Base-by-base conservation (phyloP, 2,797 vertebrate species). In the Tokudaia muenninki region DNA sequence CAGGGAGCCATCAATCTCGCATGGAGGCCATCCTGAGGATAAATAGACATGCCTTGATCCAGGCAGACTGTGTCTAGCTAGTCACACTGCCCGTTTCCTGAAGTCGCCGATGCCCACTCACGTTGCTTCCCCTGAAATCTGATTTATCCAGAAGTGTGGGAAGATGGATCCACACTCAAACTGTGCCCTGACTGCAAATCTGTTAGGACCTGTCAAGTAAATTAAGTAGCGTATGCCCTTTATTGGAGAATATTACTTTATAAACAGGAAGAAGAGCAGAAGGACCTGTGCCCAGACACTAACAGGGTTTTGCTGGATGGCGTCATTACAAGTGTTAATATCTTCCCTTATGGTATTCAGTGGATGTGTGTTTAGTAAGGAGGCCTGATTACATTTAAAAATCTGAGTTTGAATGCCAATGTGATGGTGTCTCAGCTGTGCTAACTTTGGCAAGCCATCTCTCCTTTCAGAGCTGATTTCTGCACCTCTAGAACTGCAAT, bases 391-490 rank as follows among this genome's bases (percentile, higher is more conserved):
- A 44, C 91, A 93, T 94, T 91, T 96, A 87, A 92, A 94, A 95
- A 86, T 86, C 55, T 47, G 67, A 94, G 74, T 94, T 31, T 82
- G 75, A 84, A 55, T n/a, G 88, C 90, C 93, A 95, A 3, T 29
- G 63, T 26, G 86, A 57, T 83, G 0, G 2, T 37, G 34, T 83
- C 86, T 96, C 92, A 89, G 90, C 93, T 83, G 87, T 41, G 65
- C 70, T 88, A 21, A 95, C 90, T 92, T 95, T 95, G 94, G 97
- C 92, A 90, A 97, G 88, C 70, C 70, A 65, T 29, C 31, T 94
- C 90, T 90, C 77, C 87, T 92, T 92, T 63, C 88, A 55, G 93
- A 93, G 72, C 94, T 77, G 88, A 87, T 92, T 93, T 94, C 94
- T 84, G 34, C 7, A 90, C 79, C 63, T 19, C 78, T 77, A 92